phyloP scores from a whole-genome alignment of 2,113 vertebrate genomes.

The Ginglymostoma cirratum region DNA sequence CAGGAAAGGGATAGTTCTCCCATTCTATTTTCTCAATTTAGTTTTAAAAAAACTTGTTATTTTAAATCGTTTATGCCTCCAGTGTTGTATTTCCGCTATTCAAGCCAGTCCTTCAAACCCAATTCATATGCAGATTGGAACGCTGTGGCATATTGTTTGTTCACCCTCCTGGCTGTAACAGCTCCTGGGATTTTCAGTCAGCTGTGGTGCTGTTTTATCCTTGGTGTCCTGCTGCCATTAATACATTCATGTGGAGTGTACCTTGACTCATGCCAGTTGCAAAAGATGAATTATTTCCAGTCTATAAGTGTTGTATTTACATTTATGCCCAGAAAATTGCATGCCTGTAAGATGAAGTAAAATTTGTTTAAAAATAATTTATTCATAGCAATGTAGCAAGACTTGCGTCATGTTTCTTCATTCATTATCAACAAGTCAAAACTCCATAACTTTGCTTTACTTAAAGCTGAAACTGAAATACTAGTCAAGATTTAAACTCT shows the following conservation, averaged over 20 bases:
- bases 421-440: not conserved
- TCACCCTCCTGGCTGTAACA: constrained; percentile 13
- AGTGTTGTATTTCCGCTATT: not conserved
- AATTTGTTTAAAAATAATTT: not conserved
- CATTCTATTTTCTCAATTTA: not conserved
- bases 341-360: not conserved
- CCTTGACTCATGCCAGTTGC: not conserved
- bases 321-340: not conserved
- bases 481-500: not conserved
- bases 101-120: not conserved
- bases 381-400: not conserved
- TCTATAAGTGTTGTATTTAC: not conserved
- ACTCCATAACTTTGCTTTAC: not conserved
- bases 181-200: constrained; percentile 27
- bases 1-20: not conserved
- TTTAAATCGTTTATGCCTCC: not conserved
- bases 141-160: not conserved
- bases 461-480: not conserved
- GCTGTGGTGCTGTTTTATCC: constrained; percentile 28
- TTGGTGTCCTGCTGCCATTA: constrained; percentile 18
- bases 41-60: not conserved
- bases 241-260: constrained; percentile 28
- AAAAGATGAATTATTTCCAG: constrained; percentile 5
- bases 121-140: constrained; percentile 22
- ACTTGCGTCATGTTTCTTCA: not conserved